Conservation (phyloP, 2,888 invertebrate genomes). For the Eupithecia dodoneata region DNA sequence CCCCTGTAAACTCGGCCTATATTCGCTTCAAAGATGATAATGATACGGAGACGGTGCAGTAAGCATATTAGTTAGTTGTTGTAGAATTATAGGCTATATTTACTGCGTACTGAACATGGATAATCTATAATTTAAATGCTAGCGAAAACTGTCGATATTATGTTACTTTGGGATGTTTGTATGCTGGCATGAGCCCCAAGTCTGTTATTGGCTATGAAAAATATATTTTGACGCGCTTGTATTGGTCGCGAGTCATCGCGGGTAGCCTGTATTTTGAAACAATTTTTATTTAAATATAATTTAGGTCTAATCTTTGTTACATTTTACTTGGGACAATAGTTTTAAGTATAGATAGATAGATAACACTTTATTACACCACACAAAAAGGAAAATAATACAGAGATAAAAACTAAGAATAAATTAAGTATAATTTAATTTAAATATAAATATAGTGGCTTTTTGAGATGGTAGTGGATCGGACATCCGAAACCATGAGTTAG, state of each 20-base stretch:
- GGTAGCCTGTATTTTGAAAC: not conserved
- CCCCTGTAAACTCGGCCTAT: slow-evolving; percentile 57
- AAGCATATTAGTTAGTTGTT: slow-evolving; percentile 13
- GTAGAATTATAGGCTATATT: not conserved
- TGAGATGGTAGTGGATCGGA: not conserved
- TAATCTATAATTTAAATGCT: not conserved
- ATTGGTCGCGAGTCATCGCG: not conserved
- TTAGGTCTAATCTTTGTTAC: not conserved
- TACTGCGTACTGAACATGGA: not conserved
- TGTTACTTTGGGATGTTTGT: not conserved
- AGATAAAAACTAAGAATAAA: too few relatives aligned
- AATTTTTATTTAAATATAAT: not conserved
- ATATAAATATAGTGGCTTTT: not conserved
- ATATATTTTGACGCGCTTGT: not conserved
- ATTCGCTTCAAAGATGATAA: slow-evolving; percentile 48
- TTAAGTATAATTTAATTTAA: too few relatives aligned
- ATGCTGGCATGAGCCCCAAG: not conserved
- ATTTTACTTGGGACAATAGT: slow-evolving; percentile 1
- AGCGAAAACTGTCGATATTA: not conserved
- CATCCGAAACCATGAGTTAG: not conserved
- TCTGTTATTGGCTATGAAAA: not conserved
- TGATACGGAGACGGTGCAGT: slow-evolving; percentile 16
- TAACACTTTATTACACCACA: too few relatives aligned
- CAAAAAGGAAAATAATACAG: too few relatives aligned
- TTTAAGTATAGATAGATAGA: too few relatives aligned